These are phyloP conservation scores for Sebastiscus albofasciatus DNA, from an alignment of 2,797 vertebrate species.

Conservation along the genomic window DNA sequence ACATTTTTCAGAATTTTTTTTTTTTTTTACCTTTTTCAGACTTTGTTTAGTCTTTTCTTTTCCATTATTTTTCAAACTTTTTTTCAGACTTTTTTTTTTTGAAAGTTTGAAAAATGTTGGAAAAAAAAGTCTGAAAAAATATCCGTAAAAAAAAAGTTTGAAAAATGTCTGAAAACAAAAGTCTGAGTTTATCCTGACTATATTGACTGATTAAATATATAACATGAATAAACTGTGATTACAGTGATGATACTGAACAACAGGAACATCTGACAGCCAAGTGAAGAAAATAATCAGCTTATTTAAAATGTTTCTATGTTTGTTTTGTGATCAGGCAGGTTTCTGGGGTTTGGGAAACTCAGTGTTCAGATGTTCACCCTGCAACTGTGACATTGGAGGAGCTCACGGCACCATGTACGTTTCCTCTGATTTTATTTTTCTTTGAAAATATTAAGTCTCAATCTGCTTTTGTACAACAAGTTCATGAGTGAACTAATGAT, in stretches of 20 bases:
- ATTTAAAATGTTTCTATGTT: neutral
- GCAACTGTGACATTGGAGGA: conserved; percentile 90
- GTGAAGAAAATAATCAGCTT: neutral
- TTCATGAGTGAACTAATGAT: neutral
- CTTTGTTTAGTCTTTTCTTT: no score
- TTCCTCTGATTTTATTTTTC: neutral
- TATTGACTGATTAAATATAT: neutral
- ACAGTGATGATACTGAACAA: neutral
- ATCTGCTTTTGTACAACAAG: neutral
- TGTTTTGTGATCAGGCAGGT: conserved; percentile 77
- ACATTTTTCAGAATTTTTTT: no score
- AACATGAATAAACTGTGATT: no score
- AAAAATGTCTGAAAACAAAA: no score
- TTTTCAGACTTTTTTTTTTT: no score
- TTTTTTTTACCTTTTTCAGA: no score
- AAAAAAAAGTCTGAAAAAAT: no score
- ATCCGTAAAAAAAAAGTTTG: no score
- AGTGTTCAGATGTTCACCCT: conserved; percentile 83
- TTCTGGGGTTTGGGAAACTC: conserved; percentile 89
- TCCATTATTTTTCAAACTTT: no score
- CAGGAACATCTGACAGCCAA: neutral
- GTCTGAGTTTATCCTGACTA: neutral
- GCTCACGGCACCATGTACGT: conserved; percentile 83
- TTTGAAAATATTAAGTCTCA: neutral
- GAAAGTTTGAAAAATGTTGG: no score